Evolutionary conservation across 1,140 invertebrate genomes (phyloP).

Genomic region (Zaprionus ghesquierei): DNA sequence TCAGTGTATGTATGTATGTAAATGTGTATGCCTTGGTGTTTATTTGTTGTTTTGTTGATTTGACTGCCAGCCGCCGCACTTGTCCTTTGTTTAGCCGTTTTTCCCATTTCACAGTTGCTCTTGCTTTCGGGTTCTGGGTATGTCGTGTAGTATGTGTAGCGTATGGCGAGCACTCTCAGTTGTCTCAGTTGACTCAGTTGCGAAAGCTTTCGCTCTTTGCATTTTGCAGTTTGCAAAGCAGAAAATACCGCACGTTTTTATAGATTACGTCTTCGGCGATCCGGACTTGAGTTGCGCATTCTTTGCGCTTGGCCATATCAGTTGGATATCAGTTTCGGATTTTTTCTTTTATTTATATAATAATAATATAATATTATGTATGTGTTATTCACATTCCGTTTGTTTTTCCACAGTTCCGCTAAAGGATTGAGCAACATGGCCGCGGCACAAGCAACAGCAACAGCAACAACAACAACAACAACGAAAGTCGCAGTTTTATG

Average conservation of each 20-base stretch:
- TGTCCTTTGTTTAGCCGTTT: slow-evolving; percentile 41
- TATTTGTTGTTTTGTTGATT: slow-evolving; percentile 35
- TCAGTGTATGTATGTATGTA: background rate
- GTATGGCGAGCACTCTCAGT: background rate
- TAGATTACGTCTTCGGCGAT: slow-evolving; percentile 28
- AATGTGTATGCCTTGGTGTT: slow-evolving; percentile 19
- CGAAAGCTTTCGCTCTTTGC: slow-evolving; percentile 31
- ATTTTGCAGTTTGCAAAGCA: background rate
- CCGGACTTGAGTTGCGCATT: slow-evolving; percentile 24
- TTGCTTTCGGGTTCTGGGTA: background rate
- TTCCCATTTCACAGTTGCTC: slow-evolving; percentile 20
- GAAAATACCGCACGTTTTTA: slow-evolving; percentile 38
- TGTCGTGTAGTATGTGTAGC: background rate
- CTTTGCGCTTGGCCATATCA: slow-evolving; percentile 21
- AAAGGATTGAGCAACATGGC: slow-evolving; percentile 68
- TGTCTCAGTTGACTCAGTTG: slow-evolving; percentile 9
- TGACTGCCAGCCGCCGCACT: slow-evolving; percentile 16
- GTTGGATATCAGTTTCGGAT: slow-evolving; percentile 27
- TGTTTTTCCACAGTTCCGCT: slow-evolving; percentile 32
- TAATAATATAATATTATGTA: background rate
- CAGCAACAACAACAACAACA: slow-evolving; percentile 3
- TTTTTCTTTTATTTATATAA: background rate
- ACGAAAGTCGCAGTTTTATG: slow-evolving; percentile 54
- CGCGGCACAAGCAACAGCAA: slow-evolving; percentile 15
- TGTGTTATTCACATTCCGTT: slow-evolving; percentile 9